Conservation (phyloP, 2,797 vertebrate species). For the Astyanax mexicanus region DNA sequence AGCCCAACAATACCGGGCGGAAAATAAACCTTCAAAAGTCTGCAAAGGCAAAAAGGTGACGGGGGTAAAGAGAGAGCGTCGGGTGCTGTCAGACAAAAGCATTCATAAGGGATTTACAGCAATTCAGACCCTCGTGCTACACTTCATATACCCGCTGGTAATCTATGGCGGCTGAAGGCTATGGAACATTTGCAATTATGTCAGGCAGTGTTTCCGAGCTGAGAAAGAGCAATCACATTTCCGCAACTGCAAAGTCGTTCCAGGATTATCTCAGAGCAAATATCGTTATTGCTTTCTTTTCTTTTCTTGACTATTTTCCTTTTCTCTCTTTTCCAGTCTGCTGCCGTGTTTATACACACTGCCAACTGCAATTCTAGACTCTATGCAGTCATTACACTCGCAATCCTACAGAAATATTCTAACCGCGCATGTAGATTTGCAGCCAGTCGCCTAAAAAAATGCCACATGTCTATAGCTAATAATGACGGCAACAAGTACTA, state of each 20-base stretch:
- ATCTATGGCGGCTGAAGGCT: conserved; percentile 5
- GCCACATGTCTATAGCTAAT: too few species aligned
- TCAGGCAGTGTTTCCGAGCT: conserved; percentile 20
- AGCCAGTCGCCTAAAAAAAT: too few species aligned
- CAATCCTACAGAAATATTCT: too few species aligned
- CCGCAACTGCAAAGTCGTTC: neutral
- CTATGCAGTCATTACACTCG: too few species aligned
- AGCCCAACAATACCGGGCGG: conserved; percentile 3
- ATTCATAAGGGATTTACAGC: conserved; percentile 24
- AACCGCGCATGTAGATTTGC: too few species aligned
- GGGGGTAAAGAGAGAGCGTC: neutral
- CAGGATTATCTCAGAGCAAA: conserved; percentile 2
- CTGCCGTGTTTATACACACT: neutral
- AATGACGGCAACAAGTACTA: too few species aligned
- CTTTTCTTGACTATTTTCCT: neutral
- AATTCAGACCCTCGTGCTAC: conserved; percentile 4
- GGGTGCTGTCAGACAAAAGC: conserved; percentile 21
- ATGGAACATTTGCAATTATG: conserved; percentile 29
- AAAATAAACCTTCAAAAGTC: conserved; percentile 45
- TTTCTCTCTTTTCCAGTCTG: neutral
- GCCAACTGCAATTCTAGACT: neutral
- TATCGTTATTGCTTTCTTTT: neutral
- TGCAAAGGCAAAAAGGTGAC: conserved; percentile 26
- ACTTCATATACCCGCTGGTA: neutral
- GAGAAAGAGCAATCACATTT: conserved; percentile 21